Base-by-base conservation (phyloP, 1,140 invertebrate species). In the Battus philenor region DNA sequence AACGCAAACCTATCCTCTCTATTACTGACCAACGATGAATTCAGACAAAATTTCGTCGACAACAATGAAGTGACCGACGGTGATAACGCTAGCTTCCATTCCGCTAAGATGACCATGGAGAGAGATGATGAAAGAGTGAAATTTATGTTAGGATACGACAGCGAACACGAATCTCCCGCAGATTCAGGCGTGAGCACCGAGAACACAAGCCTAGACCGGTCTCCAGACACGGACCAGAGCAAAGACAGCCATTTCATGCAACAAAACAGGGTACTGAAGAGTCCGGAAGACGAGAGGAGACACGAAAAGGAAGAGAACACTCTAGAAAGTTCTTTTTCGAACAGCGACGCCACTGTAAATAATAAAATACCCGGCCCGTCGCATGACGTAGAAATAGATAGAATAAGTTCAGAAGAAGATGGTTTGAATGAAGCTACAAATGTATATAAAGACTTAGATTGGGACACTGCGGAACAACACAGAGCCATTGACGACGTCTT, bases 151-250 rank as follows among this genome's bases (percentile, higher is more conserved):
- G 83, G 79, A 2, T 85, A 87, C 36, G 84, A 86, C 18, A 86
- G 82, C 45, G 83, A 86, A n/a, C 76, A 81, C 5, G 81, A 86
- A 41, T 86, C 82, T 18, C 90, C 91, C 1, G 89, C 82, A 0
- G 91, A 93, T 66, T 92, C 91, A 0, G 91, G 91, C 0, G 90
- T 93, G 26, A 92, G 90, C 52, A 93, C 91, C 0, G 91, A 92
- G 67, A 93, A 91, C 43, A 91, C 91, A 2, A 92, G 91, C 60
- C 68, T 93, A 64, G 89, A 90, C 66, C 71, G 88, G 51, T 89
- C 88, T 1, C 89, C 89, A 0, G 89, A 88, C 48, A 81, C 88
- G 7, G 89, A 89, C 18, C 65, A 75, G 20, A 71, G 47, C 52
- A 81, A 80, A 52, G 70, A 70, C 15, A 77, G 66, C 43, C 70